These are phyloP conservation scores for Chironomus riparius DNA, from an alignment of 2,888 invertebrate genomes.

Conservation along the genomic window DNA sequence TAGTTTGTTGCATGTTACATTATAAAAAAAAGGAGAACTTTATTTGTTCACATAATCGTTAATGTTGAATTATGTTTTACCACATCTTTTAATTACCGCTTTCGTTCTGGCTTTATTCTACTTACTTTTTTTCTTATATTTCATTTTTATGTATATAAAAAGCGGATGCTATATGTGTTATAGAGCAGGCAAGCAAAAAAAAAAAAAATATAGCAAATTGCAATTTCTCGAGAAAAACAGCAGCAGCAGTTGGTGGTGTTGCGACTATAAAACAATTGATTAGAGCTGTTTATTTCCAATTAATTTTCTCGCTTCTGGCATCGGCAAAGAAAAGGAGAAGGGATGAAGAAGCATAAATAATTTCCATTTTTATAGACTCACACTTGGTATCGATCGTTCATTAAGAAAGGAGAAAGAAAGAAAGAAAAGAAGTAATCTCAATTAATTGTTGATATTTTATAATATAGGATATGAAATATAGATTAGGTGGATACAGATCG, in stretches of 20 bases:
- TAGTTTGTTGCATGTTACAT: constrained; percentile 6
- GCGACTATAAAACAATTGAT: background rate
- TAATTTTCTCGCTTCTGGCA: background rate
- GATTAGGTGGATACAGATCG: no score
- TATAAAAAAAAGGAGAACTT: background rate
- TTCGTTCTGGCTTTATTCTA: background rate
- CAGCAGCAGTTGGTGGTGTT: background rate
- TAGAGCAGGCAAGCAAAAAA: no score
- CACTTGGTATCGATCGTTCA: no score
- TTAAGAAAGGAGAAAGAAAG: no score
- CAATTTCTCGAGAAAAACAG: background rate
- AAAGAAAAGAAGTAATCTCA: no score
- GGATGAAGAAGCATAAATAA: no score
- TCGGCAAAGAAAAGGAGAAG: no score
- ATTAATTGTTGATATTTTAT: no score
- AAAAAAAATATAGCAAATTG: background rate
- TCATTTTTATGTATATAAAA: no score
- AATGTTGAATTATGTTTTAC: constrained; percentile 9
- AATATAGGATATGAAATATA: no score
- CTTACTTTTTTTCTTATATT: background rate
- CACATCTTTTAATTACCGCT: constrained; percentile 2
- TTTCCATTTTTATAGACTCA: no score
- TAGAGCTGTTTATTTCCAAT: constrained; percentile 9
- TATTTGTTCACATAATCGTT: constrained; percentile 4
- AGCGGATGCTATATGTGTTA: background rate